Percentiles rank a stretch among this genome's conserved stretches.
phyloP scores from a whole-genome alignment of 1,140 invertebrate species.

The Caenorhabditis latens region DNA sequence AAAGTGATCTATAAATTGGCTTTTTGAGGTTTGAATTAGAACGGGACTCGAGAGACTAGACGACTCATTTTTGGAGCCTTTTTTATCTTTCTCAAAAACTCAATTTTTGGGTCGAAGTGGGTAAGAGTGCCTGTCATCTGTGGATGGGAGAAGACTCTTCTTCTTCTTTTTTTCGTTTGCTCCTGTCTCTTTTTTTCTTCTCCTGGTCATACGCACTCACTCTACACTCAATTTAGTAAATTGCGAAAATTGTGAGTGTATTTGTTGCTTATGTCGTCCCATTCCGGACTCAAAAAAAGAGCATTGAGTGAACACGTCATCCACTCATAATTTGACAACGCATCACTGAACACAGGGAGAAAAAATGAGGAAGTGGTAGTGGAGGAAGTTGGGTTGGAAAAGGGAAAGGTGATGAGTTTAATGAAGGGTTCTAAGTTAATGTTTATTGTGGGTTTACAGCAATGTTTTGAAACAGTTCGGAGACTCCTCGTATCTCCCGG shows the following conservation, averaged over 20 bases:
- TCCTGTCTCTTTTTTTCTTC: not conserved
- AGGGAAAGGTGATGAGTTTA: not conserved
- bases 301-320: slow-evolving; percentile 9
- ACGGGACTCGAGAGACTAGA: not conserved
- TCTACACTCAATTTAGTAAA: slow-evolving; percentile 43
- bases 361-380: not conserved
- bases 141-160: not conserved
- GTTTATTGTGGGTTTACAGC: no score
- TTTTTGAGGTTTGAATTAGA: not conserved
- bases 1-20: not conserved
- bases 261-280: slow-evolving; percentile 12
- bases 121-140: slow-evolving; percentile 6
- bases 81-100: not conserved
- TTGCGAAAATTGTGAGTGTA: slow-evolving; percentile 24
- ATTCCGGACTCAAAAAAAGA: slow-evolving; percentile 12
- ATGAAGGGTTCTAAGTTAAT: no score
- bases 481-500: no score
- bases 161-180: not conserved
- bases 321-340: slow-evolving; percentile 13
- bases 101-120: not conserved
- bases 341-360: not conserved
- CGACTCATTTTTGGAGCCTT: not conserved
- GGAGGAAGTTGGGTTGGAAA: not conserved
- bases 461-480: no score
- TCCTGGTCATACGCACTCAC: not conserved